Evolutionary conservation across 2,113 vertebrate genomes (phyloP).

Genomic region (Tricholaema leucomelas): DNA sequence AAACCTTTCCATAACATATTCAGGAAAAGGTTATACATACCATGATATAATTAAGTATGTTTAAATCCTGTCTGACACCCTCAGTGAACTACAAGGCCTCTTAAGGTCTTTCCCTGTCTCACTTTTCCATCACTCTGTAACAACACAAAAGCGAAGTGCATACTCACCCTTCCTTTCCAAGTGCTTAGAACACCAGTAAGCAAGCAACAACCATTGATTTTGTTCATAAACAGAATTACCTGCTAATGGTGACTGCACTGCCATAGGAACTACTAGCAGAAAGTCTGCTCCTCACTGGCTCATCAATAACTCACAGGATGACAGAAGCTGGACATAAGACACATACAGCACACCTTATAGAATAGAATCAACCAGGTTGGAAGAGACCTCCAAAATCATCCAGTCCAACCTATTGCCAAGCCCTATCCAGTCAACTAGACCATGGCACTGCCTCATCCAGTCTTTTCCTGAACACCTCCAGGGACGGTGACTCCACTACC

Average conservation of each 20-base stretch:
- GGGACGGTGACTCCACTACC: no score
- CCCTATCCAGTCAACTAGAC: no score
- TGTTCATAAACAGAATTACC: background rate
- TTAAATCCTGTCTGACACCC: background rate
- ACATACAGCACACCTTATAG: background rate
- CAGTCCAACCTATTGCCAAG: no score
- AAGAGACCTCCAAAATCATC: no score
- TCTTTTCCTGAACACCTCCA: no score
- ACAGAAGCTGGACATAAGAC: background rate
- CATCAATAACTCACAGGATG: background rate
- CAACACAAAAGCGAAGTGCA: background rate
- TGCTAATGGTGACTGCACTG: background rate
- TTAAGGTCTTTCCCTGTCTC: background rate
- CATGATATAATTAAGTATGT: background rate
- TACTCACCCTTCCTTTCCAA: background rate
- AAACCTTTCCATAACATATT: background rate
- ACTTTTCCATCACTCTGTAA: background rate
- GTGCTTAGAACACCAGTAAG: background rate
- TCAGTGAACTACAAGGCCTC: background rate
- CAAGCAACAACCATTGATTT: background rate
- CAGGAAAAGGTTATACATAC: background rate
- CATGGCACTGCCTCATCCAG: no score
- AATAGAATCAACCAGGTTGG: no score
- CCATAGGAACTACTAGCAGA: background rate
- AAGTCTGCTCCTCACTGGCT: background rate